Conservation (phyloP, 2,113 vertebrate genomes). For the Urocolius indicus region DNA sequence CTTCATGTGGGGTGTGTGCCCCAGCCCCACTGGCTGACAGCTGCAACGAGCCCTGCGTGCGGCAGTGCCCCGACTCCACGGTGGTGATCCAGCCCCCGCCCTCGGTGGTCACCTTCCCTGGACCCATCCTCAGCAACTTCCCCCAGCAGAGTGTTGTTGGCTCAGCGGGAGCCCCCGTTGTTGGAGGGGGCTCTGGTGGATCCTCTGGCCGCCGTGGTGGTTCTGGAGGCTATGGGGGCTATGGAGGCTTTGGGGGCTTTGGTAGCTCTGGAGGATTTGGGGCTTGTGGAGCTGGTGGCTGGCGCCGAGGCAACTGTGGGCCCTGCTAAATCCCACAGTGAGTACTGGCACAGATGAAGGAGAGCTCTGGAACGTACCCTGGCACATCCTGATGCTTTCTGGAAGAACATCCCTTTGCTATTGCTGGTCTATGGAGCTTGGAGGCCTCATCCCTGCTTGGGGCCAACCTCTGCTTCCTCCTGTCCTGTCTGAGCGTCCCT, state of each 20-base stretch:
- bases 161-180: no score
- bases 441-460: no score
- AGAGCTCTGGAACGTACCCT: not conserved
- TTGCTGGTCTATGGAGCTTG: no score
- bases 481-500: not conserved
- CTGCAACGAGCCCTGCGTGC: not conserved
- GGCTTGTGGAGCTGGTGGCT: not conserved
- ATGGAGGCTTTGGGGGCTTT: not conserved
- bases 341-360: no score
- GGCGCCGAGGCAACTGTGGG: not conserved
- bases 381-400: rapidly evolving
- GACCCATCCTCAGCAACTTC: no score
- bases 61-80: no score
- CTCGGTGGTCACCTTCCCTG: no score
- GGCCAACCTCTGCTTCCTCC: not conserved
- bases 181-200: not conserved
- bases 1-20: not conserved
- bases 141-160: no score
- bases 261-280: not conserved
- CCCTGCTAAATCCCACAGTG: not conserved
- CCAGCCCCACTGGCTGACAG: not conserved
- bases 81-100: no score
- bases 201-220: not conserved
- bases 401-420: no score
- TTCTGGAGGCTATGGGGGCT: not conserved